A percentile compares a stretch with the other conserved stretches of the same genome.
These are phyloP conservation scores for Megaceryle torquata DNA, from an alignment of 2,113 vertebrate genomes.

Conservation along the genomic window DNA sequence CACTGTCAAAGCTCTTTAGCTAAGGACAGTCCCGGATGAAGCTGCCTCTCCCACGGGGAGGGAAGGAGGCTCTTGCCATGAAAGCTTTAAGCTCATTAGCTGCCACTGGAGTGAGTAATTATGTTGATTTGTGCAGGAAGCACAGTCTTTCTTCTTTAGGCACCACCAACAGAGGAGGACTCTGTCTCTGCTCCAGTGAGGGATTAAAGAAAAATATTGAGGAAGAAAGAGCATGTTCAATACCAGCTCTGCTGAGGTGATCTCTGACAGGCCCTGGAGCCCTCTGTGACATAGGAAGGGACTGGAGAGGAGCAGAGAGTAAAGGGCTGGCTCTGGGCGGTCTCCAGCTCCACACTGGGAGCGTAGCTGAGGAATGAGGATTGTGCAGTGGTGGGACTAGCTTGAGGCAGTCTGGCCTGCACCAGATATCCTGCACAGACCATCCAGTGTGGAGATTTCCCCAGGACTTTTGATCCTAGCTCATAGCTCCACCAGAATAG, in stretches of 20 bases:
- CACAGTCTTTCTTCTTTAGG: neutral
- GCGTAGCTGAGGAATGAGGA: neutral
- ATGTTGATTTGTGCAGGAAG: neutral
- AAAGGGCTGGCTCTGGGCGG: neutral
- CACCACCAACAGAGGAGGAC: neutral
- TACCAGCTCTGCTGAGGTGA: neutral
- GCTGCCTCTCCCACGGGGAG: neutral
- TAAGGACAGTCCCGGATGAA: neutral
- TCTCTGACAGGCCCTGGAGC: neutral
- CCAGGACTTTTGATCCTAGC: neutral
- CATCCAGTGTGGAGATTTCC: fast-evolving
- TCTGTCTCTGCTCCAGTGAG: neutral
- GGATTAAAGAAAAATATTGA: neutral
- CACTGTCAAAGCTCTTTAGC: neutral
- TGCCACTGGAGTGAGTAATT: neutral
- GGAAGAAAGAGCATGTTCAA: neutral
- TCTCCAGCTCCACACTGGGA: neutral
- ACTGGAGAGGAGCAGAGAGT: neutral
- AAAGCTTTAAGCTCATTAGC: conserved; percentile 43
- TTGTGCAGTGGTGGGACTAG: neutral
- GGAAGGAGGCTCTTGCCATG: neutral
- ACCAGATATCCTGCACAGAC: neutral
- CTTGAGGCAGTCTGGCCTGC: neutral
- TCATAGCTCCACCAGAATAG: fast-evolving
- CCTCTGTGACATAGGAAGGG: neutral